Conservation (phyloP, 1,140 invertebrate genomes). For the Pogonomyrmex californicus region DNA sequence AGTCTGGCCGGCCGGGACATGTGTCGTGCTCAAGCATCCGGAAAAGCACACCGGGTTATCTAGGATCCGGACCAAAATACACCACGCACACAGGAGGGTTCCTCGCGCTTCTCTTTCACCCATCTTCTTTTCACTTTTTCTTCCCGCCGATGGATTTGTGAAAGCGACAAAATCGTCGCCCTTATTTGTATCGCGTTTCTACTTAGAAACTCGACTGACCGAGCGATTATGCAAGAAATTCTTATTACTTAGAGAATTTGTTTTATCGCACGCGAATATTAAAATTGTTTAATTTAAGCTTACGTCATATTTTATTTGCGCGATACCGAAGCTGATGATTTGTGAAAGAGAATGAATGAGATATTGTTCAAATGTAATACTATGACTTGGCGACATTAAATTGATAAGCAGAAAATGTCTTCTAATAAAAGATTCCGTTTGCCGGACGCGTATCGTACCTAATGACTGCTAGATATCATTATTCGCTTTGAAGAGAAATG, state of each 20-base stretch:
- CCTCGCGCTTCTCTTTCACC: constrained; percentile 25
- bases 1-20: constrained; percentile 79
- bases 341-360: not conserved
- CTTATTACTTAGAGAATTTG: not conserved
- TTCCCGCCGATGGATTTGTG: constrained; percentile 11
- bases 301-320: not conserved
- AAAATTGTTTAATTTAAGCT: not conserved
- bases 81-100: constrained; percentile 65
- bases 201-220: constrained; percentile 20
- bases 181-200: constrained; percentile 64
- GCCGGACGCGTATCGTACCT: constrained; percentile 12
- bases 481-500: not conserved
- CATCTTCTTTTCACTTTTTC: not conserved
- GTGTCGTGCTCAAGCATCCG: constrained; percentile 85
- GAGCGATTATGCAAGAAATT: not conserved
- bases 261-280: not conserved
- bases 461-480: constrained; percentile 22
- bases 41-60: constrained; percentile 83
- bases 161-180: constrained; percentile 60
- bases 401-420: constrained; percentile 4
- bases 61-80: constrained; percentile 78
- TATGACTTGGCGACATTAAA: not conserved
- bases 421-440: constrained; percentile 47
- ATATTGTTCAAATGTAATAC: not conserved
- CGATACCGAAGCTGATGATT: not conserved